A percentile compares a stretch with the other conserved stretches of the same genome.
phyloP scores from a whole-genome alignment of 2,797 vertebrate genomes.

The Mus spretus region DNA sequence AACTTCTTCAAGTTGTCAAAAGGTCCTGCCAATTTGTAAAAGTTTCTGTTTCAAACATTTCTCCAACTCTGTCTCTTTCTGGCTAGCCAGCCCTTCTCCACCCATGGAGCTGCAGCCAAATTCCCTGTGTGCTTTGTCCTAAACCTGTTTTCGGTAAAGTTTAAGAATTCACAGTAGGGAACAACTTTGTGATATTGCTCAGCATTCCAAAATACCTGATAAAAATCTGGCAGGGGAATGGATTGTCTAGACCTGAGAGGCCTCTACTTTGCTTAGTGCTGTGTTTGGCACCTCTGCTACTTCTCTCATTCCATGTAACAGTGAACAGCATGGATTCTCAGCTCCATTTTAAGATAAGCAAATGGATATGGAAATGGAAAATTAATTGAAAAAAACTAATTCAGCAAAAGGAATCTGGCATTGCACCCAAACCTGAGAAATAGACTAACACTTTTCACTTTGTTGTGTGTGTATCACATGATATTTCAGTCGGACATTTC shows the following conservation, averaged over 20 bases:
- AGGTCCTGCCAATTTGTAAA: background rate
- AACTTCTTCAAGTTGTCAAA: background rate
- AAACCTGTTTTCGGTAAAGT: background rate
- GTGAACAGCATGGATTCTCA: background rate
- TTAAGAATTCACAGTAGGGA: background rate
- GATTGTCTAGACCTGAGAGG: background rate
- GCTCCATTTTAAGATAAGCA: background rate
- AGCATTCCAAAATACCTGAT: background rate
- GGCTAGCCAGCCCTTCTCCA: background rate
- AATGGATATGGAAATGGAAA: background rate
- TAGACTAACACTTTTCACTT: background rate
- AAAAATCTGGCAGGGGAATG: background rate
- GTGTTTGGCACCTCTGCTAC: background rate
- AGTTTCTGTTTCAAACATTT: background rate
- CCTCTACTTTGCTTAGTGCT: background rate
- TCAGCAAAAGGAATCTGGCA: background rate
- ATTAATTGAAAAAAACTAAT: background rate
- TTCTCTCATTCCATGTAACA: background rate
- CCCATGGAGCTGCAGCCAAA: rapidly evolving
- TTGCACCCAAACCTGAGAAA: background rate
- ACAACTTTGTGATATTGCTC: background rate
- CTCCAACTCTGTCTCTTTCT: background rate
- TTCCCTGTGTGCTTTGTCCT: background rate
- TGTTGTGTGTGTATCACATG: background rate
- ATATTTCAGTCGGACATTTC: background rate